Evolutionary conservation across 2,888 invertebrate genomes (phyloP).

Genomic region (Piscicola geometra): DNA sequence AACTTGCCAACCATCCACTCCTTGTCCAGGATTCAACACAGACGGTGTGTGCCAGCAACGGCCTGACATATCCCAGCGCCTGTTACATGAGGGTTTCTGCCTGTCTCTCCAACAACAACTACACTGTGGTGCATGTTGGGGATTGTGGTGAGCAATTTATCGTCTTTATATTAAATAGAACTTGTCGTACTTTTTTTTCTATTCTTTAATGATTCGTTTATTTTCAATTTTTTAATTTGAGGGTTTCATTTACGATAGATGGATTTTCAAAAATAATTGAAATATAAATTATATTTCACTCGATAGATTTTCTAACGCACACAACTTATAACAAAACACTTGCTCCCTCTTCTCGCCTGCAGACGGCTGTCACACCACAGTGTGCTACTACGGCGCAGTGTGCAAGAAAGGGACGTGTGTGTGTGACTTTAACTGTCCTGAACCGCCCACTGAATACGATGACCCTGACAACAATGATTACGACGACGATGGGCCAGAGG

Average conservation of each 20-base stretch:
- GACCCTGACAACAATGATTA: not conserved
- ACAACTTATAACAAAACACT: too few species aligned
- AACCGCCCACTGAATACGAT: not conserved
- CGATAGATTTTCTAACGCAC: too few species aligned
- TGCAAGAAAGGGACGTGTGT: conserved; percentile 25
- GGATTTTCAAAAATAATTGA: not conserved
- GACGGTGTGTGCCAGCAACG: conserved; percentile 35
- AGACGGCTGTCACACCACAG: conserved; percentile 5
- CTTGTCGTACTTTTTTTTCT: too few species aligned
- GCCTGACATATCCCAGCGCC: conserved; percentile 33
- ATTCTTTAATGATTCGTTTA: too few species aligned
- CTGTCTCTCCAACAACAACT: not conserved
- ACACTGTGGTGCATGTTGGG: conserved; percentile 21
- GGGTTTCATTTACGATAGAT: too few species aligned
- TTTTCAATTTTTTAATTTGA: too few species aligned
- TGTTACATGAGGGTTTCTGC: conserved; percentile 25
- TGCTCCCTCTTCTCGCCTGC: too few species aligned
- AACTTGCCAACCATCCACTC: too few species aligned
- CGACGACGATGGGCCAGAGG: conserved; percentile 10
- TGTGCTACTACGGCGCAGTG: conserved; percentile 28
- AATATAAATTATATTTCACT: not conserved
- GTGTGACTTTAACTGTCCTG: conserved; percentile 17
- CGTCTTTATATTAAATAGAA: too few species aligned
- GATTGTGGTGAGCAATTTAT: conserved; percentile 11
- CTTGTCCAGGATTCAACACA: not conserved